Conservation (phyloP, 2,113 vertebrate species). For the Rallus limicola region DNA sequence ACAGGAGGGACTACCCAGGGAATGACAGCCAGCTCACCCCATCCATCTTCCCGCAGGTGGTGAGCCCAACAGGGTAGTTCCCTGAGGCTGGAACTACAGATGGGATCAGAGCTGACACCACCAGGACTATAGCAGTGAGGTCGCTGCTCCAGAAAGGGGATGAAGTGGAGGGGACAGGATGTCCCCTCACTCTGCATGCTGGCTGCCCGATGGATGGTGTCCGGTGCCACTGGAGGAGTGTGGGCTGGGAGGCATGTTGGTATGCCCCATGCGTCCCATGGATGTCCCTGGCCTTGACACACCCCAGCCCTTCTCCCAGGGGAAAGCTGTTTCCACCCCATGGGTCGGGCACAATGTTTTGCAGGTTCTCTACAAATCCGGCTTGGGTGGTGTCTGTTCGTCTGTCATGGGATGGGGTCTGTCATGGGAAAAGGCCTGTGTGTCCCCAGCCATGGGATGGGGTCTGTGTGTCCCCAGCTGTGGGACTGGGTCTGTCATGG, state of each 20-base stretch:
- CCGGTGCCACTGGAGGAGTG: fast-evolving
- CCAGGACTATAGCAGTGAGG: neutral
- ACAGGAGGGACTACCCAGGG: neutral
- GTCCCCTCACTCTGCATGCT: neutral
- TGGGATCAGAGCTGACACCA: neutral
- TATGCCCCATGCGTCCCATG: neutral
- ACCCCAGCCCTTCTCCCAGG: neutral
- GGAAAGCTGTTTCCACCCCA: neutral
- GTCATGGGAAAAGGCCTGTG: neutral
- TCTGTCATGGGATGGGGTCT: neutral
- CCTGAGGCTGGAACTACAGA: neutral
- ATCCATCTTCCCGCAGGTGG: neutral
- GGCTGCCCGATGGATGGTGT: neutral
- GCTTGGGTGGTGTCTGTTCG: neutral
- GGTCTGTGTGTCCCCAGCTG: neutral
- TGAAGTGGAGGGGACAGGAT: neutral
- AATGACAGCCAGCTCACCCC: neutral
- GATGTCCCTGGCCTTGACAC: neutral
- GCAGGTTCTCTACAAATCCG: neutral
- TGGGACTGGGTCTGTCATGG: neutral
- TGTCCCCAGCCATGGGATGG: neutral
- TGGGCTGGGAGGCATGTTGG: fast-evolving
- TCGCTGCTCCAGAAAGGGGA: neutral
- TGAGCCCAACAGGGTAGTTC: neutral
- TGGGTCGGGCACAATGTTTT: neutral